phyloP scores from a whole-genome alignment of 2,888 invertebrate genomes.

The Tolmerus cingulatus region DNA sequence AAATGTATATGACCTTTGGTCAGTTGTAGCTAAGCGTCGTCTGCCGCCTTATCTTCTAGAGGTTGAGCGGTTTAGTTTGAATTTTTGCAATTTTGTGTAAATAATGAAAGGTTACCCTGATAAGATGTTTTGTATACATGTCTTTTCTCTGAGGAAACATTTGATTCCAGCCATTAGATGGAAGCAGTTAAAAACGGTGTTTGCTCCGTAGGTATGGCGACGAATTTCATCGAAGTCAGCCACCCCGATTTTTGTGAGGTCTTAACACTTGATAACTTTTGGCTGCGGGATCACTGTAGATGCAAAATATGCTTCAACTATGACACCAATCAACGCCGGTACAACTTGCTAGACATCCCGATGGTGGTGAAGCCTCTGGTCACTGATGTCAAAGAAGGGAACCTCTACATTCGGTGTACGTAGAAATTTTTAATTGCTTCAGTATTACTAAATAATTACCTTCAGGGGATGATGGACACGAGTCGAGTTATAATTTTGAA shows the following conservation, averaged over 20 bases:
- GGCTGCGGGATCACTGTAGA: slow-evolving; percentile 64
- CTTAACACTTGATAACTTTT: slow-evolving; percentile 55
- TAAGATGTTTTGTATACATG: not conserved
- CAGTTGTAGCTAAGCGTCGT: not conserved
- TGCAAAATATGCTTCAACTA: slow-evolving; percentile 70
- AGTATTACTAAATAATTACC: slow-evolving; percentile 5
- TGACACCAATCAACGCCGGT: slow-evolving; percentile 69
- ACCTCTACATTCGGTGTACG: slow-evolving; percentile 68
- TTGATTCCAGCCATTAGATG: not conserved
- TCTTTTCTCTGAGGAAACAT: not conserved
- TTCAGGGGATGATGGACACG: slow-evolving; percentile 69
- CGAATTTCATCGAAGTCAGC: slow-evolving; percentile 39
- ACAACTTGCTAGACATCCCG: slow-evolving; percentile 68
- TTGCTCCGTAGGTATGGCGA: slow-evolving; percentile 21
- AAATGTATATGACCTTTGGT: not conserved
- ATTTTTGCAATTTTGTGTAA: not conserved
- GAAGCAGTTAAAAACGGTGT: not conserved
- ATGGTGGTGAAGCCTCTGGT: slow-evolving; percentile 61
- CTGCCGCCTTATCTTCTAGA: not conserved
- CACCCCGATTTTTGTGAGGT: slow-evolving; percentile 46
- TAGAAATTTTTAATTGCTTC: slow-evolving; percentile 2
- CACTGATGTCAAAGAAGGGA: slow-evolving; percentile 57
- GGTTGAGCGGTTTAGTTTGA: not conserved
- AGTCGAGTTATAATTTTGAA: slow-evolving; percentile 64
- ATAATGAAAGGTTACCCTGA: not conserved